Percentiles rank a stretch among this genome's conserved stretches.
Conservation (phyloP, 2,888 invertebrate species). For the Netelia virgata region DNA sequence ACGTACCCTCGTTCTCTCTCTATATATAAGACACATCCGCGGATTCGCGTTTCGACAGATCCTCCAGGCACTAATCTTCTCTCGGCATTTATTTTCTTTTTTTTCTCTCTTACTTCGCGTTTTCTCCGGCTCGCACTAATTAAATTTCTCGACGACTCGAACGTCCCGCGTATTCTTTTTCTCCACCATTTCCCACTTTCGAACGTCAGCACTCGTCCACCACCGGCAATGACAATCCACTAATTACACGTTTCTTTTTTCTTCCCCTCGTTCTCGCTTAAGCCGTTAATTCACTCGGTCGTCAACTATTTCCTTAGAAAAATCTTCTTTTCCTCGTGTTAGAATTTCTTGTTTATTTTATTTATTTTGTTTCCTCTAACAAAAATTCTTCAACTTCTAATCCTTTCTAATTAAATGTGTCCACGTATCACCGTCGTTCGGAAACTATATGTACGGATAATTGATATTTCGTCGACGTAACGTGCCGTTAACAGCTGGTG, state of each 20-base stretch:
- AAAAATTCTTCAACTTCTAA: neutral
- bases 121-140: slow-evolving; percentile 50
- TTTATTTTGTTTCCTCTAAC: neutral
- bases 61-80: slow-evolving; percentile 53
- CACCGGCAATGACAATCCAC: slow-evolving; percentile 29
- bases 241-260: slow-evolving; percentile 35
- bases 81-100: slow-evolving; percentile 26
- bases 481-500: slow-evolving; percentile 49
- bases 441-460: slow-evolving; percentile 11
- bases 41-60: slow-evolving; percentile 55
- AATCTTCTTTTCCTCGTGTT: neutral
- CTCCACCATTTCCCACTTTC: slow-evolving; percentile 6
- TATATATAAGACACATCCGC: slow-evolving; percentile 4
- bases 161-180: slow-evolving; percentile 30
- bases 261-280: slow-evolving; percentile 18
- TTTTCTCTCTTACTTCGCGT: slow-evolving; percentile 43
- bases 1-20: neutral
- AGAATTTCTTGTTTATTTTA: no score
- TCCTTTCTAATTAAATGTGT: neutral
- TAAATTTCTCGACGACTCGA: slow-evolving; percentile 57
- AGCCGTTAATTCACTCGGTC: neutral
- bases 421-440: neutral
- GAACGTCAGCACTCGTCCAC: neutral
- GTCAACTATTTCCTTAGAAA: neutral
- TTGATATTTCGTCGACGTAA: slow-evolving; percentile 46